These are phyloP conservation scores for Diaperis boleti DNA, from an alignment of 2,888 invertebrate genomes.

Conservation along the genomic window DNA sequence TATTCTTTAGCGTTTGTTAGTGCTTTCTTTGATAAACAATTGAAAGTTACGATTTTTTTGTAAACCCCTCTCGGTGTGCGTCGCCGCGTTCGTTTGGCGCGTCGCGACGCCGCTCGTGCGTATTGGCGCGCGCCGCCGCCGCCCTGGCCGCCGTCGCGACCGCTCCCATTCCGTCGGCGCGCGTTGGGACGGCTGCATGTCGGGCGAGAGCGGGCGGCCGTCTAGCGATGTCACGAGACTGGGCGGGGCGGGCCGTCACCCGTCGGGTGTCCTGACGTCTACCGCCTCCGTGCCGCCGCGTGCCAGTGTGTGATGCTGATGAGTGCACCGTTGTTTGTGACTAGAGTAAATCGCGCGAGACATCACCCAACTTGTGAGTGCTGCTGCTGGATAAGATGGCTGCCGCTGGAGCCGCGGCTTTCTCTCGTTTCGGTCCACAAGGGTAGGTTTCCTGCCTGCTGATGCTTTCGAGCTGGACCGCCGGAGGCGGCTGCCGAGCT, in stretches of 20 bases:
- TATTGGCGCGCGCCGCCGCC: constrained; percentile 53
- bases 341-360: constrained; percentile 51
- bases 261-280: constrained; percentile 63
- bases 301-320: constrained; percentile 57
- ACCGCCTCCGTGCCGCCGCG: constrained; percentile 52
- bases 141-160: constrained; percentile 66
- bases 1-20: too few species aligned
- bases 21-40: too few species aligned
- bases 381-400: constrained; percentile 59
- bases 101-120: constrained; percentile 45
- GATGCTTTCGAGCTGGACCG: not conserved
- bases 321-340: constrained; percentile 58
- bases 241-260: constrained; percentile 64
- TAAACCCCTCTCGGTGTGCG: constrained; percentile 13
- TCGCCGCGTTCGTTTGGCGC: constrained; percentile 30
- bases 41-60: too few species aligned
- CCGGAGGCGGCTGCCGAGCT: not conserved
- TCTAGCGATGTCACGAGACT: constrained; percentile 65
- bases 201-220: constrained; percentile 64
- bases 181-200: constrained; percentile 66
- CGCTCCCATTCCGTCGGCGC: constrained; percentile 73
- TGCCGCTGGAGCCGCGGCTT: constrained; percentile 58
- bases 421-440: constrained; percentile 55
- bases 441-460: constrained; percentile 54
- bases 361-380: constrained; percentile 30